Evolutionary conservation across 2,113 vertebrate species (phyloP), one percentile per base, ranked within the genome.

Genomic region (Mellivora capensis): DNA sequence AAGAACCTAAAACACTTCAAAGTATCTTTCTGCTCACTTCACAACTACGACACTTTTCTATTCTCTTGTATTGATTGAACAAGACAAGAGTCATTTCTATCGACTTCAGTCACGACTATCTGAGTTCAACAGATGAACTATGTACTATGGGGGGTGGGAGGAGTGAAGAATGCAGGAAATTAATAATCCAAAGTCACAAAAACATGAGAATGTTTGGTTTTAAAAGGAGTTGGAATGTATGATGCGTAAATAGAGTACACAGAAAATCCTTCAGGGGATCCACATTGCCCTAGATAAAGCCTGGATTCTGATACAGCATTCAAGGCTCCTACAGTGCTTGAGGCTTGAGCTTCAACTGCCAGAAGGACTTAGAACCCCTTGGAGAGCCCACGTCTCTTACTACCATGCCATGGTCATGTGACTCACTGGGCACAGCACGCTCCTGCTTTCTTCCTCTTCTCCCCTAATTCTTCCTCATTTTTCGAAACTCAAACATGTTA

Each of bases 91-190:
- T 31, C 20, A 25, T 31, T 20, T 72, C 88, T 52, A 6, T 42
- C 27, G 59, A 59, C 77, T 69, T 64, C 39, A 18, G 37, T 61
- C 29, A 29, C 23, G 27, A 44, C 61, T 34, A 86, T 42, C 69
- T 83, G 39, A 77, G 18, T 17, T 23, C 67, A 77, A 91, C 20
- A 77, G 11, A 67, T 8, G 23, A 61, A 15, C 74, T 54, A 25
- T 39, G 15, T 3, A 31, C 7, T 23, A 3, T 3, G 1, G 27
- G 25, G 21, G 1, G 1, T 6, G 6, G 1, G 27, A 42, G 7
- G 77, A 29, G 4, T 47, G 31, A 82, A 37, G 42, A 77, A 90
- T 10, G 17, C 89, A 47, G 27, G 23, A 49, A 47, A 4, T 20
- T 44, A 90, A 77, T 76, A 44, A 85, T 21, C 34, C 31, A 81